Evolutionary conservation across 2,113 vertebrate species (phyloP).

Genomic region (Mus musculus): DNA sequence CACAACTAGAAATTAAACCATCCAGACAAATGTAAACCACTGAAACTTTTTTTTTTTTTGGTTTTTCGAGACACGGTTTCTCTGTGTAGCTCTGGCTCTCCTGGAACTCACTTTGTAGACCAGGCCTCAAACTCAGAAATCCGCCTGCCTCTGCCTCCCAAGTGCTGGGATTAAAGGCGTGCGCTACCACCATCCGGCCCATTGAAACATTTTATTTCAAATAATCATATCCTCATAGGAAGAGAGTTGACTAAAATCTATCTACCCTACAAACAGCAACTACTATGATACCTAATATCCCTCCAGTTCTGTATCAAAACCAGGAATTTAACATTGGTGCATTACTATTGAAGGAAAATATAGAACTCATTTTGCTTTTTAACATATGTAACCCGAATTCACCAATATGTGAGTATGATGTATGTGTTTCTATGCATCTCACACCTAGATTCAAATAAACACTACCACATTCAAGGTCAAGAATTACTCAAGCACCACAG

Average conservation of each 20-base stretch:
- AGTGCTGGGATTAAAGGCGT: no score
- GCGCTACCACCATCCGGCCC: no score
- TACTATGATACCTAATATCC: background rate
- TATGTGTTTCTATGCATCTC: background rate
- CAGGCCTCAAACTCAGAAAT: no score
- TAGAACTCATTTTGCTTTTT: conserved; percentile 37
- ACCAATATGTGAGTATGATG: background rate
- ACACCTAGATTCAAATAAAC: background rate
- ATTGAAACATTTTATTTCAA: conserved; percentile 11
- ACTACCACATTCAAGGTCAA: conserved; percentile 39
- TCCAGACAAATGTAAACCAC: conserved; percentile 10
- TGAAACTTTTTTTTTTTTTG: no score
- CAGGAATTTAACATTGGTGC: background rate
- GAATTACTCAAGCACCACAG: background rate
- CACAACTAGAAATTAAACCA: conserved; percentile 56
- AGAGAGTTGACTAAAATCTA: background rate
- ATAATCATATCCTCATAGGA: background rate
- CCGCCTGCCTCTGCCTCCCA: no score
- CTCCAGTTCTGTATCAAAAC: conserved; percentile 33
- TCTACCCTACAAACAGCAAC: background rate
- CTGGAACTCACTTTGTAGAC: no score
- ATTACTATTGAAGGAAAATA: conserved; percentile 16
- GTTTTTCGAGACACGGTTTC: no score
- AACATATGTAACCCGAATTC: conserved; percentile 28
- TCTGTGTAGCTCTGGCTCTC: no score